phyloP scores from a whole-genome alignment of 1,140 invertebrate species.

The Paramacrobiotus metropolitanus region DNA sequence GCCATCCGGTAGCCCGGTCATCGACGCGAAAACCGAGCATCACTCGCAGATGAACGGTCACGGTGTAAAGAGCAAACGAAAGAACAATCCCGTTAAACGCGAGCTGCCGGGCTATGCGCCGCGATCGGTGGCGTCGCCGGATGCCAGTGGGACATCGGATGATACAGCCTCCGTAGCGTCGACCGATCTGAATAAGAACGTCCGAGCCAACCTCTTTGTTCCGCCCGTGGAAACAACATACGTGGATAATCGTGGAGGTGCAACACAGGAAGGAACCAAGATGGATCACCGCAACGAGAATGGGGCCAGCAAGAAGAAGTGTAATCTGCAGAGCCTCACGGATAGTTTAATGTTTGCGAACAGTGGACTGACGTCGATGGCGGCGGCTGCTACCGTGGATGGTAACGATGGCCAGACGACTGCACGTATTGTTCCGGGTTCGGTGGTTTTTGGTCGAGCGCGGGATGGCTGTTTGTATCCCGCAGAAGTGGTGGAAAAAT shows the following conservation, averaged over 20 bases:
- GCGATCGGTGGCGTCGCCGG: background rate
- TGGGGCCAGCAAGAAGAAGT: background rate
- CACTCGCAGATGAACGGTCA: no score
- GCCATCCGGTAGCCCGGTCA: no score
- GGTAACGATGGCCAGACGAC: background rate
- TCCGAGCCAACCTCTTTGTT: background rate
- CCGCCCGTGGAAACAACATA: background rate
- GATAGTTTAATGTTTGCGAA: background rate
- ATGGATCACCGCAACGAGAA: background rate
- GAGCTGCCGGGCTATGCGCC: slow-evolving; percentile 1
- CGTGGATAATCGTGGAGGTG: background rate
- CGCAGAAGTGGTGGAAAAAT: background rate
- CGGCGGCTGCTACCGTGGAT: background rate
- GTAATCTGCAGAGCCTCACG: background rate
- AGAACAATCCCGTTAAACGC: background rate
- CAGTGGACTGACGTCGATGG: background rate
- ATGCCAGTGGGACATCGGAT: background rate
- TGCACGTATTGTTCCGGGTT: background rate
- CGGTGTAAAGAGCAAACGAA: background rate
- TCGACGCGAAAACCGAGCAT: no score
- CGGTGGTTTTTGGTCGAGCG: background rate
- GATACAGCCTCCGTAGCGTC: background rate
- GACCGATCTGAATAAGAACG: background rate
- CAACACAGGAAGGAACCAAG: background rate
- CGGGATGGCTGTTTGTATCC: background rate